Evolutionary conservation across 2,797 vertebrate genomes (phyloP).

Genomic region (Anniella stebbinsi): DNA sequence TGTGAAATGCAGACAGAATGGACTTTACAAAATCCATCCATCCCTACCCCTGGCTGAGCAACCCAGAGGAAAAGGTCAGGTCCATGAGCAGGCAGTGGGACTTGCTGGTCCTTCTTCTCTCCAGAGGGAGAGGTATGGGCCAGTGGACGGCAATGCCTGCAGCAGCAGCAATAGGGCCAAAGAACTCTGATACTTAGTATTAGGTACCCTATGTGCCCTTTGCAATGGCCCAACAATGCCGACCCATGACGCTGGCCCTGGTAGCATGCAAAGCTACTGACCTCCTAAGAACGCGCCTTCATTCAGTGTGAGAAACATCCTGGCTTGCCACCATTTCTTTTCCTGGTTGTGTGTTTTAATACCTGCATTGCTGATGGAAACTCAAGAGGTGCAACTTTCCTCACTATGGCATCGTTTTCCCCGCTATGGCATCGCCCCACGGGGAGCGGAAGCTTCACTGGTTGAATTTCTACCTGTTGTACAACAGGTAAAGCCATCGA

Average conservation of each 20-base stretch:
- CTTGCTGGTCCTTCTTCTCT: background rate
- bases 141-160: background rate
- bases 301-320: constrained; percentile 15
- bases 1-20: no score
- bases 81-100: no score
- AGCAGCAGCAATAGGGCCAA: background rate
- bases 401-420: background rate
- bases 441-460: no score
- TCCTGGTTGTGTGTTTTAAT: background rate
- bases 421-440: no score
- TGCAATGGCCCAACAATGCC: background rate
- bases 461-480: background rate
- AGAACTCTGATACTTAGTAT: background rate
- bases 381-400: background rate
- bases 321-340: background rate
- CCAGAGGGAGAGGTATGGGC: background rate
- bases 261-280: background rate
- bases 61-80: background rate
- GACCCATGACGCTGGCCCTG: background rate
- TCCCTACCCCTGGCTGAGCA: no score
- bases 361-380: background rate
- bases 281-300: background rate
- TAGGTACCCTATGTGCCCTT: background rate
- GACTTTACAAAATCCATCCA: no score
- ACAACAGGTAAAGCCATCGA: background rate